Percentiles rank a stretch among this genome's conserved stretches.
Evolutionary conservation across 1,140 invertebrate species (phyloP).

Genomic region (Ooceraea biroi): DNA sequence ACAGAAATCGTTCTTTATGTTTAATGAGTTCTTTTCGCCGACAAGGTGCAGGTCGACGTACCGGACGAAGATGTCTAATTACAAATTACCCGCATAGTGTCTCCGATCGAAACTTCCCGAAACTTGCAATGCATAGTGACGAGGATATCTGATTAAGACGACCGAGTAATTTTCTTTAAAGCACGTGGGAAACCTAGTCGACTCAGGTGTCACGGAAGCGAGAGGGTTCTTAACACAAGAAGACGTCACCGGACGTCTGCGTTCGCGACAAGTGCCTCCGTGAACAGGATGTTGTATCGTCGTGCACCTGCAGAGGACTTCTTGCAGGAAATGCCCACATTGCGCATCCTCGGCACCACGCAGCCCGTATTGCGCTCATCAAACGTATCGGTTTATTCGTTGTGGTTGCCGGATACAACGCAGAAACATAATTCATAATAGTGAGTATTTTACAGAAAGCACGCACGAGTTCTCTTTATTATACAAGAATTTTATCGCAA

Average conservation of each 20-base stretch:
- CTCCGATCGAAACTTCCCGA: neutral
- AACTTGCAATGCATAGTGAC: neutral
- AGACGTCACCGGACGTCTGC: conserved; percentile 72
- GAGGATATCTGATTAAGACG: conserved; percentile 33
- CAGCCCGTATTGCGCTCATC: conserved; percentile 26
- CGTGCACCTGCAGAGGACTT: conserved; percentile 73
- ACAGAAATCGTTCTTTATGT: neutral
- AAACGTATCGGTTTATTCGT: neutral
- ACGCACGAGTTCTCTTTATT: neutral
- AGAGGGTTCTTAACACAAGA: conserved; percentile 23
- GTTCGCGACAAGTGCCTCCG: conserved; percentile 70
- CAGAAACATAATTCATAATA: neutral
- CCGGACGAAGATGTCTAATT: conserved; percentile 46
- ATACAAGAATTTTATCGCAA: neutral
- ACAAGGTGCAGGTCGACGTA: neutral
- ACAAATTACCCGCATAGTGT: conserved; percentile 63
- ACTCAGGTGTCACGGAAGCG: conserved; percentile 73
- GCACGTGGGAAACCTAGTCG: conserved; percentile 63
- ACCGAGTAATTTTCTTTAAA: conserved; percentile 56
- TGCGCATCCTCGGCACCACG: conserved; percentile 10
- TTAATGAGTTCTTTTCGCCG: neutral
- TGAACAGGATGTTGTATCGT: conserved; percentile 71
- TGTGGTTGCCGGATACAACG: neutral
- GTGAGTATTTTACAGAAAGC: conserved; percentile 4
- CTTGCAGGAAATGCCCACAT: conserved; percentile 72